Conservation (phyloP, 2,888 invertebrate genomes). For the Mycalesis mineus region DNA sequence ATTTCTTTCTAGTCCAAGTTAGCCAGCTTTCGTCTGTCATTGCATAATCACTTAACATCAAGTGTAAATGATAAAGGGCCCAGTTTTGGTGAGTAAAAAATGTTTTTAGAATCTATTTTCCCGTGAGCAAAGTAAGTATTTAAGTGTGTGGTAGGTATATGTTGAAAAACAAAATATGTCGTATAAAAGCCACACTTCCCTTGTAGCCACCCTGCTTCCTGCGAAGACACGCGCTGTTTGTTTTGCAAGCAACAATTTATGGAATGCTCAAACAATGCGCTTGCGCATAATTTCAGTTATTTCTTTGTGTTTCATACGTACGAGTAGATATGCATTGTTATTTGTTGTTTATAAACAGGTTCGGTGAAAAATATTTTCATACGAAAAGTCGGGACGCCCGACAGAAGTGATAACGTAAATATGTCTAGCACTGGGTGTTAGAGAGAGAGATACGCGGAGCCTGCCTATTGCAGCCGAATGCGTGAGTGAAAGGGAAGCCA, state of each 20-base stretch:
- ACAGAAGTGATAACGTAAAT: no score
- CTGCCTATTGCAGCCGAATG: no score
- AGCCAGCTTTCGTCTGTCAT: no score
- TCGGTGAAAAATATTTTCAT: slow-evolving; percentile 46
- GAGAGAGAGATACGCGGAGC: no score
- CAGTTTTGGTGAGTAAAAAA: no score
- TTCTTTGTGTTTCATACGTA: slow-evolving; percentile 28
- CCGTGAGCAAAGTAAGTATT: background rate
- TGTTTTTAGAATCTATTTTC: background rate
- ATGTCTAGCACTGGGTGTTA: no score
- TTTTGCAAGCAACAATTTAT: slow-evolving; percentile 41
- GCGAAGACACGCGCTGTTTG: slow-evolving; percentile 22
- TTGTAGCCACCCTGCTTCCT: slow-evolving; percentile 1
- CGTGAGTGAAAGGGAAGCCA: no score
- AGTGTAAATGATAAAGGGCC: no score
- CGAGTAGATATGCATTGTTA: slow-evolving; percentile 32
- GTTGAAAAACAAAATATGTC: background rate
- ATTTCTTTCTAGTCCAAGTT: no score
- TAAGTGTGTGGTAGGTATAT: no score
- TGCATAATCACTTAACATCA: no score
- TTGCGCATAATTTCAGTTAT: slow-evolving; percentile 21
- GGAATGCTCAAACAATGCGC: slow-evolving; percentile 61
- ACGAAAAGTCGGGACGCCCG: no score
- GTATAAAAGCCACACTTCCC: slow-evolving; percentile 6
- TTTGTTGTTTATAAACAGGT: slow-evolving; percentile 57